Base-by-base conservation (phyloP, 2,113 vertebrate species). In the Oreotrochilus melanogaster region DNA sequence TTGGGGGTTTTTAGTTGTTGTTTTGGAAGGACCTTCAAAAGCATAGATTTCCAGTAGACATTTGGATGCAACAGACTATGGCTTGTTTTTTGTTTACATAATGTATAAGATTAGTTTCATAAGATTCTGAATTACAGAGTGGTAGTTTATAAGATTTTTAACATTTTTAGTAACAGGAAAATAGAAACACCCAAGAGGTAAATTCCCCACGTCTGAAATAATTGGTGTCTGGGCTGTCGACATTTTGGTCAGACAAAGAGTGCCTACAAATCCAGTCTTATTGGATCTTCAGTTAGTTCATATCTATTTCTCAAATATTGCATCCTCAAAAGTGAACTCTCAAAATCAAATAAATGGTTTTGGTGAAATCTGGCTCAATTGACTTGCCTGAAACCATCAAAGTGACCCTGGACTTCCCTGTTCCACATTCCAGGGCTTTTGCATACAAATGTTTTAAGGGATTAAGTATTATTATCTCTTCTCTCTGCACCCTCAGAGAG, bases 291-390 rank as follows among this genome's bases (percentile, higher is more conserved):
- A 27, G 14, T 60, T 58, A 23, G 42, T 51, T 91, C n/a, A n/a
- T 30, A 53, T 7, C 48, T 31, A 6, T 0, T 1, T 35, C n/a
- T 78, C 74, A 33, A 53, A 24, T 1, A n/a, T 8, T 7, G 5
- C 56, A 37, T 62, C 48, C 33, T 62, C 37, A 89, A 75, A 89
- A 69, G 28, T 0, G 0, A 67, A 8, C 33, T 28, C 45, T 35
- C 39, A 78, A 71, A 73, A 48, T 14, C 7, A 37, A 11, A 30
- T 19, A 19, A 84, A 42, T 27, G 28, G 42, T 65, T 91, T 47
- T 6, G 51, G 67, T 47, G 47, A 76, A 86, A 50, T 72, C 27
- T 48, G 39, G 31, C n/a, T 60, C 9, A 21, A 91, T 87, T 27
- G 21, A 28, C 33, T 86, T 51, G 14, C 27, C 25, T 57, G n/a